Percentiles rank a stretch among this genome's conserved stretches.
These are phyloP conservation scores for Toxostoma redivivum DNA, from an alignment of 2,113 vertebrate genomes.

Conservation along the genomic window DNA sequence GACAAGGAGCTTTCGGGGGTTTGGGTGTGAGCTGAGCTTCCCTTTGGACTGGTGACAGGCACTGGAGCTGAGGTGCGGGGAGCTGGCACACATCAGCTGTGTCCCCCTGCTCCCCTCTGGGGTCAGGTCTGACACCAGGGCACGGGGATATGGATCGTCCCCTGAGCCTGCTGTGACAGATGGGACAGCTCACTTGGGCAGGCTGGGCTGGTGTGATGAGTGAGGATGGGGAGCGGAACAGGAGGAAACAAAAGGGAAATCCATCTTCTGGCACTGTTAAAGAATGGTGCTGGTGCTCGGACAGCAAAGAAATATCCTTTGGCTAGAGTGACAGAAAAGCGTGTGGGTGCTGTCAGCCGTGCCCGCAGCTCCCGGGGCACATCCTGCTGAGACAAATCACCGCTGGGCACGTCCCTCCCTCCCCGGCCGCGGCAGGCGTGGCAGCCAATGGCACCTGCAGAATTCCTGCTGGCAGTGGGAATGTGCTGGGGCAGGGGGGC, in stretches of 20 bases:
- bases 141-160: rapidly evolving
- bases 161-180: not conserved
- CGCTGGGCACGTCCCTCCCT: not conserved
- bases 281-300: not conserved
- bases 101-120: not conserved
- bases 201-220: not conserved
- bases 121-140: rapidly evolving
- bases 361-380: conserved; percentile 9
- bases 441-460: not conserved
- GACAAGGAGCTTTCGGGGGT: not conserved
- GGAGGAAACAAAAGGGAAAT: not conserved
- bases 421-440: rapidly evolving
- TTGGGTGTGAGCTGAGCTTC: not conserved
- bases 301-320: not conserved
- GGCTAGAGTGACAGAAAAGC: conserved; percentile 25
- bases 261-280: not conserved
- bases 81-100: rapidly evolving
- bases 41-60: rapidly evolving
- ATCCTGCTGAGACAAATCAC: not conserved
- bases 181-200: not conserved
- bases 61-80: rapidly evolving
- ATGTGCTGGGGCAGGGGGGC: not conserved
- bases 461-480: not conserved
- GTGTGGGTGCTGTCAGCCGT: conserved; percentile 43
- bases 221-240: not conserved